Percentiles rank a stretch among this genome's conserved stretches.
These are phyloP conservation scores for Cirrhinus mrigala DNA, from an alignment of 2,797 vertebrate genomes.

Conservation along the genomic window DNA sequence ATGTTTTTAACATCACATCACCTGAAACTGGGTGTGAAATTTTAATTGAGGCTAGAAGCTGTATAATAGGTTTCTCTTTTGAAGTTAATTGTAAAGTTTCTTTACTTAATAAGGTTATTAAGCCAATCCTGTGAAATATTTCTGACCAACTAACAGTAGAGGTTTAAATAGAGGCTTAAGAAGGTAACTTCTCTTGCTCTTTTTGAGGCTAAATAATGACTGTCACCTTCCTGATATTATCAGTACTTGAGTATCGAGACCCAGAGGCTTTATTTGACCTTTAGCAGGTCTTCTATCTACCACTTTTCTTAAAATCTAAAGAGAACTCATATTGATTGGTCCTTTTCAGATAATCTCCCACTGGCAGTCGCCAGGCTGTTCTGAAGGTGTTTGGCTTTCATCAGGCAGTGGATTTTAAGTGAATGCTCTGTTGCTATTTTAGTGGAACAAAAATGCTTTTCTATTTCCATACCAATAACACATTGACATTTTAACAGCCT, in stretches of 20 bases:
- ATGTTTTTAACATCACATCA: neutral
- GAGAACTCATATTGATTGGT: neutral
- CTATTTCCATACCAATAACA: slow-evolving; percentile 7
- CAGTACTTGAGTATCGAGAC: neutral
- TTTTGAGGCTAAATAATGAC: neutral
- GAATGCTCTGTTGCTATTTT: neutral
- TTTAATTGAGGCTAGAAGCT: neutral
- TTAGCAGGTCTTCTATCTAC: neutral
- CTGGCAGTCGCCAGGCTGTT: slow-evolving; percentile 3
- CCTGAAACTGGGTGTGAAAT: neutral
- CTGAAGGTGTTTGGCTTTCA: neutral
- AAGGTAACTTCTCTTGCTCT: neutral
- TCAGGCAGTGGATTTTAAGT: neutral
- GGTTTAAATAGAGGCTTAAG: neutral
- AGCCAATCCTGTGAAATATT: neutral
- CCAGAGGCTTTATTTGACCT: neutral
- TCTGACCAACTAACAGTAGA: neutral
- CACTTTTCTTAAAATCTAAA: slow-evolving; percentile 20
- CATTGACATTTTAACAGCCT: slow-evolving; percentile 27
- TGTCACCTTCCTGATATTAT: neutral
- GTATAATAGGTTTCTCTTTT: neutral
- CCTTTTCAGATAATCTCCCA: slow-evolving; percentile 16
- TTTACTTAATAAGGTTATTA: neutral
- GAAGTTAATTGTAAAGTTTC: neutral
- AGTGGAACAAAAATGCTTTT: neutral